phyloP scores from a whole-genome alignment of 2,888 invertebrate genomes.

The Lochmaea crataegi region DNA sequence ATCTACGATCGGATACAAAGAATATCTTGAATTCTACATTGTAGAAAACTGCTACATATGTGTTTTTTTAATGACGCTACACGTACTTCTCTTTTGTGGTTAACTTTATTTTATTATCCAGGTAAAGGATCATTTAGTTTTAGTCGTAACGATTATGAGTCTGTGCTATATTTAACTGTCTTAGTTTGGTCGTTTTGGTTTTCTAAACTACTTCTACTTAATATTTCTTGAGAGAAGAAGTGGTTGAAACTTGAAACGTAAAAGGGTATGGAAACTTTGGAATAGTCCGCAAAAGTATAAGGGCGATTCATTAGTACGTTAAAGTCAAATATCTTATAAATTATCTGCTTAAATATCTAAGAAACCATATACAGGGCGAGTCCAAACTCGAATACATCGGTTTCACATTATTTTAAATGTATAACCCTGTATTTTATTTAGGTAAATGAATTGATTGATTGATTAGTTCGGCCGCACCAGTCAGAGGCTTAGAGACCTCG shows the following conservation, averaged over 20 bases:
- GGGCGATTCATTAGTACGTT: too few species aligned
- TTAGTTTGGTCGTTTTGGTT: background rate
- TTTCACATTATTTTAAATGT: too few species aligned
- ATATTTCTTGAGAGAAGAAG: background rate
- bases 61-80: background rate
- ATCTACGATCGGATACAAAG: background rate
- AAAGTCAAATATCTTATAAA: too few species aligned
- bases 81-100: background rate
- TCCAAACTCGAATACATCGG: too few species aligned
- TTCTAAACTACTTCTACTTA: background rate
- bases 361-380: too few species aligned
- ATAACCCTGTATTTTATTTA: too few species aligned
- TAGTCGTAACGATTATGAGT: background rate
- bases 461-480: too few species aligned
- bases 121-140: constrained; percentile 4
- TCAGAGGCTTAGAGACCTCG: too few species aligned
- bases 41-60: background rate
- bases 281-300: background rate
- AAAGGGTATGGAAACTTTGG: background rate
- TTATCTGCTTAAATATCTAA: too few species aligned
- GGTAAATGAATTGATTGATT: too few species aligned
- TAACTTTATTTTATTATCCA: background rate
- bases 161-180: too few species aligned
- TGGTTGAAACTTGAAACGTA: background rate
- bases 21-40: background rate